Evolutionary conservation across 2,888 invertebrate species (phyloP).

Genomic region (Thyatira batis): DNA sequence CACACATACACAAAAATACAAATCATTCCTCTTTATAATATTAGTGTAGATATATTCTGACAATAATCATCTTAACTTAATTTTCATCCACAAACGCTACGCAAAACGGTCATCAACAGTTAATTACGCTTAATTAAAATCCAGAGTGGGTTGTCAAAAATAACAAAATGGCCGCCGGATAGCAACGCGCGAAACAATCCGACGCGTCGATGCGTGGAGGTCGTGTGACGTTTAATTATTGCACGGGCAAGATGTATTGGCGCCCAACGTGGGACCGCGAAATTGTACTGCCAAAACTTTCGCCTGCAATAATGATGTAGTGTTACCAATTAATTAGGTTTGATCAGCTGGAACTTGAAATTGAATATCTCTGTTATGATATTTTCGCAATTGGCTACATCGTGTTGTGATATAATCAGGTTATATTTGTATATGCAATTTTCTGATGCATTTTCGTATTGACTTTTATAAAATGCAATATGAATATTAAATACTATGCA

Average conservation of each 20-base stretch:
- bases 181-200: slow-evolving; percentile 37
- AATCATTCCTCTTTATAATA: too few species aligned
- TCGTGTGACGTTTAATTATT: slow-evolving; percentile 45
- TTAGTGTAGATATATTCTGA: too few species aligned
- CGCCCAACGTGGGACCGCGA: slow-evolving; percentile 19
- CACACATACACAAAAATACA: too few species aligned
- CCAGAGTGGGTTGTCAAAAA: slow-evolving; percentile 23
- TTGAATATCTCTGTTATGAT: too few species aligned
- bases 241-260: slow-evolving; percentile 37
- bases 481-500: too few species aligned
- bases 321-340: not conserved
- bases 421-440: too few species aligned
- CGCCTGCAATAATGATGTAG: not conserved
- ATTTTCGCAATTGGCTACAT: too few species aligned
- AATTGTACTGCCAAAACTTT: slow-evolving; percentile 14
- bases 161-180: slow-evolving; percentile 10
- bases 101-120: not conserved
- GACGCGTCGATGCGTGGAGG: slow-evolving; percentile 30
- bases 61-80: not conserved
- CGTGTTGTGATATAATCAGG: too few species aligned
- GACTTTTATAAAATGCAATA: too few species aligned
- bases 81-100: not conserved
- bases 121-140: slow-evolving; percentile 1
- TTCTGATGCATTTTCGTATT: too few species aligned
- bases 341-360: not conserved